Percentiles rank a stretch among this genome's conserved stretches.
Evolutionary conservation across 2,888 invertebrate species (phyloP).

Genomic region (Balanococcus diminutus): DNA sequence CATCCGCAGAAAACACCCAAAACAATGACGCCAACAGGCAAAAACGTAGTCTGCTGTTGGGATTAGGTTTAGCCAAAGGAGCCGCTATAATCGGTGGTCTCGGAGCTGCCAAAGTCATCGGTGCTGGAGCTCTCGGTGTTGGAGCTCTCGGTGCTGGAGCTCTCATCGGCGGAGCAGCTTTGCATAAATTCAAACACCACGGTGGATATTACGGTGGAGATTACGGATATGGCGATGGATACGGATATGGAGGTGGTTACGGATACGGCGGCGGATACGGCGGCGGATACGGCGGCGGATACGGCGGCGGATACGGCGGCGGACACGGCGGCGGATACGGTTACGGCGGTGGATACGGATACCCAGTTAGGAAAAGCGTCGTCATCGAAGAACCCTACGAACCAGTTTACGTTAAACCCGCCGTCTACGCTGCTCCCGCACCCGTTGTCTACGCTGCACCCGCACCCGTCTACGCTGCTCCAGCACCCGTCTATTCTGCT

Average conservation of each 20-base stretch:
- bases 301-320: conserved; percentile 57
- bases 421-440: background rate
- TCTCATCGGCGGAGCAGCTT: conserved; percentile 31
- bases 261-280: conserved; percentile 58
- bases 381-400: conserved; percentile 47
- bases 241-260: conserved; percentile 57
- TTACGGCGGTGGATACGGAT: conserved; percentile 57
- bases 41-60: background rate
- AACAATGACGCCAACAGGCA: background rate
- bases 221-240: conserved; percentile 58
- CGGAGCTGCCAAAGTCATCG: conserved; percentile 43
- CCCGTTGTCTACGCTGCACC: background rate
- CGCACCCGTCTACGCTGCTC: no score
- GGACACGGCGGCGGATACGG: conserved; percentile 58
- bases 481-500: background rate
- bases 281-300: conserved; percentile 58
- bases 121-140: conserved; percentile 11
- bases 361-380: conserved; percentile 56
- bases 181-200: conserved; percentile 22
- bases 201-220: conserved; percentile 56
- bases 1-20: background rate
- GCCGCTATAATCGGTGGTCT: conserved; percentile 27
- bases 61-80: conserved; percentile 39
- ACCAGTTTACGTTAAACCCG: background rate
- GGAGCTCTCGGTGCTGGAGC: background rate